These are phyloP conservation scores for Probaryconus sp. DNA, from an alignment of 1,140 invertebrate species.

Conservation along the genomic window DNA sequence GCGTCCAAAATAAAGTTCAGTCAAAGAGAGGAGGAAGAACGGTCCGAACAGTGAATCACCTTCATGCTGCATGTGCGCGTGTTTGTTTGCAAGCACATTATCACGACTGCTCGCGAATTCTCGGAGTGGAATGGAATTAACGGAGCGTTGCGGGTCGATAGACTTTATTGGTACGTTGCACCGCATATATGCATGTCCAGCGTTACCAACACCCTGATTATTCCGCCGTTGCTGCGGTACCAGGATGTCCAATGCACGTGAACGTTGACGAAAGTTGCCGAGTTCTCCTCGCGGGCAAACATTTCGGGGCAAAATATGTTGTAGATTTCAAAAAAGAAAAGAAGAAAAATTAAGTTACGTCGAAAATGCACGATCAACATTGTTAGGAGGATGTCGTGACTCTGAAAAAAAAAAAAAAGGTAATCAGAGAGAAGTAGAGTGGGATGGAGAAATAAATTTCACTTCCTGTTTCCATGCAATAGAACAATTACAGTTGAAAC, in stretches of 20 bases:
- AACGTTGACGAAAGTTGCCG: constrained; percentile 36
- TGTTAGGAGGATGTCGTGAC: neutral
- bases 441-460: too few relatives aligned
- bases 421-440: too few relatives aligned
- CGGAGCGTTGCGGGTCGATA: constrained; percentile 52
- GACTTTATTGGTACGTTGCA: constrained; percentile 46
- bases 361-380: constrained; percentile 3
- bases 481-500: too few relatives aligned
- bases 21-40: too few relatives aligned
- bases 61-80: constrained; percentile 9
- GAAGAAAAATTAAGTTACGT: too few relatives aligned
- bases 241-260: constrained; percentile 52
- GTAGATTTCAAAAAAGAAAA: too few relatives aligned
- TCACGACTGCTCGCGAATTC: constrained; percentile 50
- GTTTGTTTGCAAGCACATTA: constrained; percentile 51
- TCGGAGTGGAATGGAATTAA: constrained; percentile 52
- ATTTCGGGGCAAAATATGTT: neutral
- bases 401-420: constrained; percentile 1
- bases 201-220: constrained; percentile 46
- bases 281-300: neutral
- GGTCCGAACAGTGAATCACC: too few relatives aligned
- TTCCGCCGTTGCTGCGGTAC: constrained; percentile 46
- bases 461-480: too few relatives aligned
- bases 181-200: constrained; percentile 38
- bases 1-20: too few relatives aligned